A percentile compares a stretch with the other conserved stretches of the same genome.
Evolutionary conservation across 2,797 vertebrate species (phyloP).

Genomic region (Denticeps clupeoides): DNA sequence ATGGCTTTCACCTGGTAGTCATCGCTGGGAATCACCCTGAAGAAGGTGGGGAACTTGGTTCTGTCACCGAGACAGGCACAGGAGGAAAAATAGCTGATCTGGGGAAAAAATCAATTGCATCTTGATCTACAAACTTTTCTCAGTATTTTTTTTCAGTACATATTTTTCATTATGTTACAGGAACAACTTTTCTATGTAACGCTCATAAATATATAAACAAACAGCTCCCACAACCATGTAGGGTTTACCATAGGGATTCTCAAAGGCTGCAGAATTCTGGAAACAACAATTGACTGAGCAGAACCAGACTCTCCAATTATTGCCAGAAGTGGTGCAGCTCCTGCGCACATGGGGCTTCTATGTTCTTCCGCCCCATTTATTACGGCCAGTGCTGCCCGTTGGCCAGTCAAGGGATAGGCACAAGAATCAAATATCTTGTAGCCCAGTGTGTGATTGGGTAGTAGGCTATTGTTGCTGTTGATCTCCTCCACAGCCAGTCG

Average conservation of each 20-base stretch:
- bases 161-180: neutral
- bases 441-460: slow-evolving; percentile 52
- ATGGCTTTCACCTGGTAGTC: slow-evolving; percentile 64
- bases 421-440: slow-evolving; percentile 66
- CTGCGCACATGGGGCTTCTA: slow-evolving; percentile 35
- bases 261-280: slow-evolving; percentile 54
- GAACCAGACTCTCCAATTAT: slow-evolving; percentile 61
- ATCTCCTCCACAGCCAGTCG: slow-evolving; percentile 59
- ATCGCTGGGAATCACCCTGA: slow-evolving; percentile 60
- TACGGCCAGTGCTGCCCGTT: slow-evolving; percentile 51
- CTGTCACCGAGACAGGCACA: slow-evolving; percentile 59
- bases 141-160: neutral
- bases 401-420: slow-evolving; percentile 55
- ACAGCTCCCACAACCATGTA: too few relatives aligned
- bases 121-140: neutral
- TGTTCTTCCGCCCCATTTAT: slow-evolving; percentile 44
- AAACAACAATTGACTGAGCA: slow-evolving; percentile 60
- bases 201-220: too few relatives aligned
- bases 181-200: neutral
- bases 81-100: slow-evolving; percentile 66
- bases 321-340: slow-evolving; percentile 44
- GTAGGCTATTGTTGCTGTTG: slow-evolving; percentile 42
- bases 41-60: slow-evolving; percentile 53
- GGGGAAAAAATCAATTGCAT: slow-evolving; percentile 2
- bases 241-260: slow-evolving; percentile 58